Conservation (phyloP, 64 coral and sea anemone genomes). For the Montipora cactus region DNA sequence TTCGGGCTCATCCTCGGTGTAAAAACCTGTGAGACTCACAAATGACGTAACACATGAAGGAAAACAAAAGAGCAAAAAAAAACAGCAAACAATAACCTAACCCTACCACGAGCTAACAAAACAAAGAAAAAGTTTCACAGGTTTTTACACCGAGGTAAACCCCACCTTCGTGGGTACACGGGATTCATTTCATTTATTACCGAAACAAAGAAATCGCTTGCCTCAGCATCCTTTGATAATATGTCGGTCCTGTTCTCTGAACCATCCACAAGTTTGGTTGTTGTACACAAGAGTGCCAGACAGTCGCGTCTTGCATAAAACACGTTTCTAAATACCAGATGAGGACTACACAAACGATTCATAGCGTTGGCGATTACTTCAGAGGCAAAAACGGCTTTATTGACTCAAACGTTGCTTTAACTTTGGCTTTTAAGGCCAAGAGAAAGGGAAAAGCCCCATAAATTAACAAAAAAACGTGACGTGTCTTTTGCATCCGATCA, state of each 20-base stretch:
- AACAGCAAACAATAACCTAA: too few relatives aligned
- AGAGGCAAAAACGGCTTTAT: background rate
- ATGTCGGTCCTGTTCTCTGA: background rate
- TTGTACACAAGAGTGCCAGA: background rate
- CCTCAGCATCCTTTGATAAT: background rate
- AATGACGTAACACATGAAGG: background rate
- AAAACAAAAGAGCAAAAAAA: too few relatives aligned
- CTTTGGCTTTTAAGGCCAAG: background rate
- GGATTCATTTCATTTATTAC: background rate
- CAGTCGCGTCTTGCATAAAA: background rate
- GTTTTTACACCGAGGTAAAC: too few relatives aligned
- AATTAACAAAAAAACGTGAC: background rate
- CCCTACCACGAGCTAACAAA: too few relatives aligned
- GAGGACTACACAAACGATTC: background rate
- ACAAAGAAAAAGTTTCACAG: too few relatives aligned
- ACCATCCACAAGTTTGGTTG: background rate
- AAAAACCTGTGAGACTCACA: too few relatives aligned
- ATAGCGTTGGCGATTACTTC: background rate
- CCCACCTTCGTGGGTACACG: background rate
- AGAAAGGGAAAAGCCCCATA: background rate
- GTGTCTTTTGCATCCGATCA: background rate
- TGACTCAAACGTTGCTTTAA: background rate
- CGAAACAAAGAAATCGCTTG: background rate
- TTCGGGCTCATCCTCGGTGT: background rate
- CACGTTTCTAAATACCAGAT: background rate